Conservation (phyloP, 2,797 vertebrate species). For the Microcaecilia unicolor region DNA sequence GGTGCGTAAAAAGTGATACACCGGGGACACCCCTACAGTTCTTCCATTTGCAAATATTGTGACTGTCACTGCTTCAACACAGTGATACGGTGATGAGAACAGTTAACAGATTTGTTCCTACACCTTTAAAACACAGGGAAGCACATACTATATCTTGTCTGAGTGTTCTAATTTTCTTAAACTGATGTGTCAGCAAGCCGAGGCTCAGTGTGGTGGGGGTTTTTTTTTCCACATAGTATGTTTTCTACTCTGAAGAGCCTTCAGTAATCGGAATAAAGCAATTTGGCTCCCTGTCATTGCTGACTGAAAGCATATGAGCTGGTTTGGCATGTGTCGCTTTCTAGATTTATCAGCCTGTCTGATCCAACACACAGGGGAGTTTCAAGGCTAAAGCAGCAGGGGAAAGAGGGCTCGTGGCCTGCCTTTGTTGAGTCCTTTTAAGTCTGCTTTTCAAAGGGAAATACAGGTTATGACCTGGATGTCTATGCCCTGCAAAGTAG, state of each 20-base stretch:
- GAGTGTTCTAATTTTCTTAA: conserved; percentile 63
- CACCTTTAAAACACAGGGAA: conserved; percentile 61
- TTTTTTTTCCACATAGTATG: conserved; percentile 56
- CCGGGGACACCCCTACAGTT: too few relatives aligned
- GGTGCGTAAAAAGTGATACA: too few relatives aligned
- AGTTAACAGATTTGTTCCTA: conserved; percentile 57
- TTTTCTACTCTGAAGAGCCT: conserved; percentile 60
- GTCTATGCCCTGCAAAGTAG: too few relatives aligned
- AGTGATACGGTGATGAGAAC: too few relatives aligned
- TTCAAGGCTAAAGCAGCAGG: conserved; percentile 51
- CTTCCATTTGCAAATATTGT: too few relatives aligned
- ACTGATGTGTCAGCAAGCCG: conserved; percentile 65
- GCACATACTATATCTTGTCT: conserved; percentile 53
- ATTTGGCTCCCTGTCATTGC: conserved; percentile 65
- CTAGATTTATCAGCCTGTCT: conserved; percentile 65
- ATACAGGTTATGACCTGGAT: too few relatives aligned
- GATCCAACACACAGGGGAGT: conserved; percentile 50
- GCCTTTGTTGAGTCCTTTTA: conserved; percentile 33
- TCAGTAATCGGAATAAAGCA: conserved; percentile 67
- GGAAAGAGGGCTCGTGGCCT: conserved; percentile 53
- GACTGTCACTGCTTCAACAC: too few relatives aligned
- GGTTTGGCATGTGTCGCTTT: conserved; percentile 55
- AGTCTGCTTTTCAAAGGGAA: too few relatives aligned
- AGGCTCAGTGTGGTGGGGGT: conserved; percentile 63
- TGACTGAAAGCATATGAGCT: conserved; percentile 64